Percentiles rank a stretch among this genome's conserved stretches.
Evolutionary conservation across 2,888 invertebrate species (phyloP).

Genomic region (Romanomermis culicivorax): DNA sequence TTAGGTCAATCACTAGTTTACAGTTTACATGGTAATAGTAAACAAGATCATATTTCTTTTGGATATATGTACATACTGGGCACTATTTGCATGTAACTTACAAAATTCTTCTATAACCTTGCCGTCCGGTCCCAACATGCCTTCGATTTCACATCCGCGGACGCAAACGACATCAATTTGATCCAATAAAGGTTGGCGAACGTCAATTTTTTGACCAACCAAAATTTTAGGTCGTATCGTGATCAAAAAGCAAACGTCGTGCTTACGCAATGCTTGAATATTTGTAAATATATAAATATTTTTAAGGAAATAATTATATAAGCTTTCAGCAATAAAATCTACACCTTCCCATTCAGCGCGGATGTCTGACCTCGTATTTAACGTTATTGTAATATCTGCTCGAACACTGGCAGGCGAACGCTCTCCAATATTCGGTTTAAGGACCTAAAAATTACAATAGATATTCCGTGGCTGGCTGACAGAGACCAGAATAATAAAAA

Average conservation of each 20-base stretch:
- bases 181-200: constrained; percentile 15
- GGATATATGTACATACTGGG: background rate
- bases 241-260: constrained; percentile 89
- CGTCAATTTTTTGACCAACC: constrained; percentile 42
- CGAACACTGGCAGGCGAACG: constrained; percentile 80
- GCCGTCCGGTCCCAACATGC: constrained; percentile 84
- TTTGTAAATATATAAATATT: background rate
- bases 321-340: background rate
- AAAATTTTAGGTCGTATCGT: constrained; percentile 63
- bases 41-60: background rate
- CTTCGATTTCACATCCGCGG: constrained; percentile 92
- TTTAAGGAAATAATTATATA: background rate
- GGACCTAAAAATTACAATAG: constrained; percentile 36
- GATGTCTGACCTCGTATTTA: constrained; percentile 70
- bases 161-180: constrained; percentile 59
- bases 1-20: too few relatives aligned
- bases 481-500: too few relatives aligned
- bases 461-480: too few relatives aligned
- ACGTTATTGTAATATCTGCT: constrained; percentile 75
- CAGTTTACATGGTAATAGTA: too few relatives aligned
- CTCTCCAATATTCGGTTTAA: constrained; percentile 47
- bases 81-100: constrained; percentile 11
- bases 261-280: constrained; percentile 50
- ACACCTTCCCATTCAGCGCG: constrained; percentile 78
- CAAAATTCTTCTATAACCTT: constrained; percentile 69